Conservation (phyloP, 2,888 invertebrate genomes). For the Camptogramma bilineatum region DNA sequence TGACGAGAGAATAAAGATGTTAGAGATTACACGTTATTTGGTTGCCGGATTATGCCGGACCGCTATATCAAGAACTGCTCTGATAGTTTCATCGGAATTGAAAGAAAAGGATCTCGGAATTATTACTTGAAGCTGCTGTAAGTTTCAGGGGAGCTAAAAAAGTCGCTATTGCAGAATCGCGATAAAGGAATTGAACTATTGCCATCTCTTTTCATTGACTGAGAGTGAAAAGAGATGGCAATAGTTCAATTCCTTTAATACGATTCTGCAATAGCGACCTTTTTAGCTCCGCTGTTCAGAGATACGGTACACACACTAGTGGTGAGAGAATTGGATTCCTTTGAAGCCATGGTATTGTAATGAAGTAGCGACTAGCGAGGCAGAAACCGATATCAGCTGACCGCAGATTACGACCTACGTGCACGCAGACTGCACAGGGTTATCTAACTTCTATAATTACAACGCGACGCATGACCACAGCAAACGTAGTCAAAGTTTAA, state of each 20-base stretch:
- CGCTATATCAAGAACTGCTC: conserved; percentile 48
- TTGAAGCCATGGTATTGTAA: conserved; percentile 35
- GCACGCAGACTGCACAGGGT: conserved; percentile 35
- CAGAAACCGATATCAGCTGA: conserved; percentile 53
- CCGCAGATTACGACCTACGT: conserved; percentile 51
- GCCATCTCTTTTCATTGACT: too few species aligned
- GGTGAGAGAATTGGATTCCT: conserved; percentile 25
- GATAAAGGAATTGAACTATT: too few species aligned
- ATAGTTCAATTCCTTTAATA: too few species aligned
- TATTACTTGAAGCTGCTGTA: neutral
- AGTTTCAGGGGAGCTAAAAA: too few species aligned
- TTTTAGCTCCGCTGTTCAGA: too few species aligned
- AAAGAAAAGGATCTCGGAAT: conserved; percentile 3
- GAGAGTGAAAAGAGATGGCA: too few species aligned
- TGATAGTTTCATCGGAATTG: conserved; percentile 33
- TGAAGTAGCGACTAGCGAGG: conserved; percentile 41
- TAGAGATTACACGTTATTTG: conserved; percentile 59
- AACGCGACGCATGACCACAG: conserved; percentile 13
- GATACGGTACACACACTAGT: too few species aligned
- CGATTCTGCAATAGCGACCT: too few species aligned
- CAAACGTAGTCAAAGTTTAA: neutral
- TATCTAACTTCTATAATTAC: conserved; percentile 40
- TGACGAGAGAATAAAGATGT: conserved; percentile 63
- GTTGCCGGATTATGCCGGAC: conserved; percentile 44
- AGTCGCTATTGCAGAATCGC: too few species aligned